A percentile compares a stretch with the other conserved stretches of the same genome.
Conservation (phyloP, 2,797 vertebrate species). For the Yasuhikotakia modesta region DNA sequence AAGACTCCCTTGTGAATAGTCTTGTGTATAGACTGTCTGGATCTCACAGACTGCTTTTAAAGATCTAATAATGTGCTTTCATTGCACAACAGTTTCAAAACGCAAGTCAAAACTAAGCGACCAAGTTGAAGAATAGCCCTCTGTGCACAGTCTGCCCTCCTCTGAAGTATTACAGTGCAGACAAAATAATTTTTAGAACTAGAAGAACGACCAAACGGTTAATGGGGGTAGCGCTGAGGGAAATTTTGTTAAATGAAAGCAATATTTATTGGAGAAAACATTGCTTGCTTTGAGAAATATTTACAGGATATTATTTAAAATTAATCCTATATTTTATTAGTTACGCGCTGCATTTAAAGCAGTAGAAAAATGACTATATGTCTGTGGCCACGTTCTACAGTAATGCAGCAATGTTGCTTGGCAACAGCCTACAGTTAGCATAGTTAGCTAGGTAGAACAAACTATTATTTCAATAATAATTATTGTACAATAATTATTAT, state of each 20-base stretch:
- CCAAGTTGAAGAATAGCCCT: background rate
- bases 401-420: too few species aligned
- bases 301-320: background rate
- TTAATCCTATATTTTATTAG: background rate
- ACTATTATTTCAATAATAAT: too few species aligned
- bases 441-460: too few species aligned
- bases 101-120: slow-evolving; percentile 2
- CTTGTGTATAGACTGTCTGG: slow-evolving; percentile 59
- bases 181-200: background rate
- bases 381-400: too few species aligned
- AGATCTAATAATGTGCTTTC: slow-evolving; percentile 64
- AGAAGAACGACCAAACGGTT: background rate
- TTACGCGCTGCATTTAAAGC: too few species aligned
- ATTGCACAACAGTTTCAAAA: slow-evolving; percentile 46
- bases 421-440: too few species aligned
- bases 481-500: too few species aligned
- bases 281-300: background rate
- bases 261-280: background rate
- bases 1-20: slow-evolving; percentile 70
- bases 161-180: background rate
- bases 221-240: too few species aligned
- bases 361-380: too few species aligned
- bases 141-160: background rate
- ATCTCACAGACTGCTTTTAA: slow-evolving; percentile 61
- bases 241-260: too few species aligned